Percentiles rank a stretch among this genome's conserved stretches.
These are phyloP conservation scores for Bombyx mandarina DNA, from an alignment of 1,140 invertebrate genomes.

Conservation along the genomic window DNA sequence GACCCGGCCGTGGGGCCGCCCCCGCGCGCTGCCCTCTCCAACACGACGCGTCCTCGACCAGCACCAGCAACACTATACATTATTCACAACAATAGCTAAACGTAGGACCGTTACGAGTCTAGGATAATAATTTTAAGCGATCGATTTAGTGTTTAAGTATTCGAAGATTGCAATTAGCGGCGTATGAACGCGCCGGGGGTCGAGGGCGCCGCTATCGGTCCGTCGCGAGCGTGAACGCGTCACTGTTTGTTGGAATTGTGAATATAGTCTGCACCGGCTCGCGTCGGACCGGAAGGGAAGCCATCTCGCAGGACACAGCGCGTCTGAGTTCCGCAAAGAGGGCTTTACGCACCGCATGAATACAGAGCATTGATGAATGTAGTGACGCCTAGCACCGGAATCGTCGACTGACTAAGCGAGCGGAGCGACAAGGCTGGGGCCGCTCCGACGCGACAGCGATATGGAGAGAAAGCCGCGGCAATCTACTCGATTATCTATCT, in stretches of 20 bases:
- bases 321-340: too few relatives aligned
- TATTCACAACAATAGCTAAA: conserved; percentile 54
- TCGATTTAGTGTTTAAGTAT: conserved; percentile 47
- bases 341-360: too few relatives aligned
- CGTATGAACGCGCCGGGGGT: conserved; percentile 21
- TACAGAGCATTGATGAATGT: too few relatives aligned
- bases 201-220: conserved; percentile 12
- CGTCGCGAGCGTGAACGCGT: conserved; percentile 11
- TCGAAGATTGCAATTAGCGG: conserved; percentile 40
- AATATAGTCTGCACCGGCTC: not conserved
- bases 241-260: conserved; percentile 1
- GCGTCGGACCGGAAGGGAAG: conserved; percentile 17
- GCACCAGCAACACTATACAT: conserved; percentile 8
- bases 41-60: conserved; percentile 13
- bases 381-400: too few relatives aligned
- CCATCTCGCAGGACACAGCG: too few relatives aligned
- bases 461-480: too few relatives aligned
- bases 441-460: too few relatives aligned
- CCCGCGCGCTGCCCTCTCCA: conserved; percentile 15
- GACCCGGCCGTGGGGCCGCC: conserved; percentile 13
- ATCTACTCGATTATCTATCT: too few relatives aligned
- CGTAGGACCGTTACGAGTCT: conserved; percentile 45
- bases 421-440: not conserved
- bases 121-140: conserved; percentile 58
- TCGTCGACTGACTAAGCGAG: not conserved